Evolutionary conservation across 2,797 vertebrate genomes (phyloP), one percentile per base, ranked within the genome.

Genomic region (Dromococcyx pavoninus): DNA sequence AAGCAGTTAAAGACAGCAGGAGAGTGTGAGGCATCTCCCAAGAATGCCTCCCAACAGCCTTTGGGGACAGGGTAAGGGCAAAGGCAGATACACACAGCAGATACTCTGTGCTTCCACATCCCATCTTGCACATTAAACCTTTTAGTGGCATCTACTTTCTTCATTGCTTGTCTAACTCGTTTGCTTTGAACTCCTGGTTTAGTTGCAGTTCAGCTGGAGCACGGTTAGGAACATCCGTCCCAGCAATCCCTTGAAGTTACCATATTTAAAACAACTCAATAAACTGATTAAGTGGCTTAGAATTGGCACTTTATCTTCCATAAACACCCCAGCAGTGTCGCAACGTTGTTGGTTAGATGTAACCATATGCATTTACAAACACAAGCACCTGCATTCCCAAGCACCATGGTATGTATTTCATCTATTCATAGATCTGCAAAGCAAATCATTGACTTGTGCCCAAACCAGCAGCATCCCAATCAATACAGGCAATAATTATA

Each of bases 261-360:
- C 46, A 7, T 83, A 83, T 85, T 94, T 75, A 80, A 89, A 90
- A 69, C 76, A 69, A 82, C 62, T 91, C 95, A 91, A 96, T 89
- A 89, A 97, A 96, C 24, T 92, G 84, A 94, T 89, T 85, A 91
- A 93, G 71, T 54, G 41, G 75, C 82, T 91, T 86, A 60, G 69
- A 96, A 94, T 28, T 41, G 65, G 66, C 91, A 81, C 51, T 93
- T 75, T 75, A 73, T 85, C 75, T 60, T 62, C 70, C 66, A 65
- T 24, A 83, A 91, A 81, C 54, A 86, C 48, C 70, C n/a, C 65
- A 44, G n/a, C 57, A 53, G 30, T 17, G 32, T 70, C n/a, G 2
- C 77, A 46, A 95, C 72, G n/a, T 13, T 80, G 54, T 17, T 57
- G 74, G 82, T 56, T 60, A 72, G 73, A 87, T 85, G 57, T 71